Conservation (phyloP, 2,113 vertebrate genomes). For the Tinamus guttatus region DNA sequence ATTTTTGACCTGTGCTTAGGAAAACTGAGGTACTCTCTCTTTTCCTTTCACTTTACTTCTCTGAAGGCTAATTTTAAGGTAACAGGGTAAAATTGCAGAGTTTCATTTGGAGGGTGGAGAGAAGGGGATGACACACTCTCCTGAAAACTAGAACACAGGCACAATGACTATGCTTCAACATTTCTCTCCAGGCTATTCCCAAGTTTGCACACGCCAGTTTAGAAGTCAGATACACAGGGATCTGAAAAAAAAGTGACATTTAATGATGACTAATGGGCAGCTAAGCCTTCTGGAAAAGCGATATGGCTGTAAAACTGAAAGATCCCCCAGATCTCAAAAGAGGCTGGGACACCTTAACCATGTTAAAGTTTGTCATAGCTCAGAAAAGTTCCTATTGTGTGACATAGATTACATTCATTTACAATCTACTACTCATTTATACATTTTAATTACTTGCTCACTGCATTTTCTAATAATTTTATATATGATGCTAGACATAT, state of each 20-base stretch:
- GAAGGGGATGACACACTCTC: no score
- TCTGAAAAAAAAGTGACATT: background rate
- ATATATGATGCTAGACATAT: background rate
- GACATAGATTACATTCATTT: background rate
- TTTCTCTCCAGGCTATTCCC: background rate
- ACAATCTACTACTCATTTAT: background rate
- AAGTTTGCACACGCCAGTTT: background rate
- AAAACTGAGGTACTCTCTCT: background rate
- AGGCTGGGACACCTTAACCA: background rate
- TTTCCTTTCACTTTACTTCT: background rate
- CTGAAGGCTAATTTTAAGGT: background rate
- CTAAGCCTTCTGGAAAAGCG: background rate
- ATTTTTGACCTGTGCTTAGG: background rate
- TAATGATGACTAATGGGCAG: background rate
- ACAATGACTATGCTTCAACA: background rate
- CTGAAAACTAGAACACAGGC: background rate
- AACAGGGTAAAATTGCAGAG: rapidly evolving
- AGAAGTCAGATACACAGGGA: background rate
- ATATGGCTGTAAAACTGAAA: background rate
- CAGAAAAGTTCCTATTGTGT: background rate
- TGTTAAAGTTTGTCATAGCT: background rate
- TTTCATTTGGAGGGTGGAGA: background rate
- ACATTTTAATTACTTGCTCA: background rate
- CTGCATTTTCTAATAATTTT: background rate
- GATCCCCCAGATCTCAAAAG: background rate